Conservation (phyloP, 2,113 vertebrate genomes). For the Sakesphorus luctuosus region DNA sequence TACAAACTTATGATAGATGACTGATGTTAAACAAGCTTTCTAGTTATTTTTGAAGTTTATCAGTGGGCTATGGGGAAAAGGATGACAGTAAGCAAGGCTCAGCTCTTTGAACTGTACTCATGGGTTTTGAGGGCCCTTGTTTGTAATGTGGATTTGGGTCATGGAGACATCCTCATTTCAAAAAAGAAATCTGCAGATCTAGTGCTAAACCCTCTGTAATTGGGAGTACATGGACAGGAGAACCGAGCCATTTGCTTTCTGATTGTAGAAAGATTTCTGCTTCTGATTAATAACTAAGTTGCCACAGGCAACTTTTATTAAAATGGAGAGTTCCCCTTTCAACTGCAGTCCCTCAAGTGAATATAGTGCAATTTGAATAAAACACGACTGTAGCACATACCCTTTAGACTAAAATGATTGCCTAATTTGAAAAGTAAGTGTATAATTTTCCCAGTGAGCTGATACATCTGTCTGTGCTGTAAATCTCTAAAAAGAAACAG, state of each 20-base stretch:
- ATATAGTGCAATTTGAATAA: slow-evolving; percentile 11
- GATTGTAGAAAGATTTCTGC: not conserved
- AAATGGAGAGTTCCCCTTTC: not conserved
- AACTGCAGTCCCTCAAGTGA: not conserved
- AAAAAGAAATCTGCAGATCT: not conserved
- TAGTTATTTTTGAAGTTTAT: slow-evolving; percentile 16
- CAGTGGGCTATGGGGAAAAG: not conserved
- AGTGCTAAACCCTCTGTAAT: not conserved
- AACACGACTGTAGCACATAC: not conserved
- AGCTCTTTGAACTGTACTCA: not conserved
- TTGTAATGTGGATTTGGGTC: not conserved
- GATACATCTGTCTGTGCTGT: not conserved
- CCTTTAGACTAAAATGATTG: slow-evolving; percentile 7
- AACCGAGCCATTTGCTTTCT: not conserved
- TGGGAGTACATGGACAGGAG: not conserved
- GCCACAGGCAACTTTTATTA: not conserved
- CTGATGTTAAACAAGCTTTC: not conserved
- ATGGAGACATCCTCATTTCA: not conserved
- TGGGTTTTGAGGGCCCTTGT: not conserved
- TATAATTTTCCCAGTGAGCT: not conserved
- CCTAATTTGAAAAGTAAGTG: slow-evolving; percentile 18
- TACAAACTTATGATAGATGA: not conserved
- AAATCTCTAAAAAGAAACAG: not conserved
- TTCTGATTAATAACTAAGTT: slow-evolving; percentile 5
- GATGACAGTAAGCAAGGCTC: not conserved